Base-by-base conservation (phyloP, 1,140 invertebrate species). In the Galendromus occidentalis region DNA sequence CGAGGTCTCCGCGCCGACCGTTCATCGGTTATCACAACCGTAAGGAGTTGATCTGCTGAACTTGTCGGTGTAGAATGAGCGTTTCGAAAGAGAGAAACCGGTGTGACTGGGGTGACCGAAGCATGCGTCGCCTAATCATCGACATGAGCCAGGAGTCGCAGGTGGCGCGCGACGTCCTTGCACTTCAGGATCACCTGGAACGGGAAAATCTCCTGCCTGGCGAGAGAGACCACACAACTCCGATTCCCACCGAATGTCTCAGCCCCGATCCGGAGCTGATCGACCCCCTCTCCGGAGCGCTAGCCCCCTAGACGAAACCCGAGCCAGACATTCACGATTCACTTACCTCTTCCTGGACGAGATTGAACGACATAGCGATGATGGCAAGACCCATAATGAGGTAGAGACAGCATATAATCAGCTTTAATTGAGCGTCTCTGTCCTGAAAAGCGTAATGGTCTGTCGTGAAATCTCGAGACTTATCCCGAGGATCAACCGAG, bases 361-460 rank as follows among this genome's bases (percentile, higher is more conserved):
- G 79, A 74, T 86, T 90, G 72, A 91, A 93, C 64, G 88, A 87
- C 88, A 91, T 93, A 1, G 90, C 88, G 69, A 94, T 84, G 33
- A 94, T 76, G 14, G 91, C 86, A 30, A 94, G 79, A 25, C 91
- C 91, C 68, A 93, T 80, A 41, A 93, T 79, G 41, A 94, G 74
- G 74, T 92, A 94, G 0, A 88, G 78, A 73, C 87, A 88, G 74
- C 86, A 88, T 12, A 85, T 84, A 30, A 90, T 82, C 67, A 91
- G 78, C 74, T 89, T 86, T 7, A 87, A 79, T 70, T 88, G 79
- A 5, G 77, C 85, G 44, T 74, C 76, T 64, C 76, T 71, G 64
- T 75, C 73, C 14, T 69, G 22, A 22, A 25, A 14, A 29, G n/a
- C 14, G 25, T 6, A 9, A 39, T 39, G 9, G 4, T 39, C 9